Evolutionary conservation across 2,797 vertebrate genomes (phyloP).

Genomic region (Heteromormyrus szaboi): DNA sequence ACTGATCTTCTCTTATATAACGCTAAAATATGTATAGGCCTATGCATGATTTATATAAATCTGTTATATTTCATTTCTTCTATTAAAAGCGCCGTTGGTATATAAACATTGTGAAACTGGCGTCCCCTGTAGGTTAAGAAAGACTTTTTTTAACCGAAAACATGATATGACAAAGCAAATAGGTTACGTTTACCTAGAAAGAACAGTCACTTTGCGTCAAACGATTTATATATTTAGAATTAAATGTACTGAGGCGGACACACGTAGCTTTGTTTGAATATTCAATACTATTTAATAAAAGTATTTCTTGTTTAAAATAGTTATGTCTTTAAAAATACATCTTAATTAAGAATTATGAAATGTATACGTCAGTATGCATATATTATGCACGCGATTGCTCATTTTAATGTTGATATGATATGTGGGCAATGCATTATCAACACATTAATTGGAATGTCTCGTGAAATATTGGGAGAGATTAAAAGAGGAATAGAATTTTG

Average conservation of each 20-base stretch:
- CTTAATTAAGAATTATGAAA: not conserved
- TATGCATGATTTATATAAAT: not conserved
- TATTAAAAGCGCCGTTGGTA: slow-evolving; percentile 35
- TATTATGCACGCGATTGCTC: not conserved
- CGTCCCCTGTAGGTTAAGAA: slow-evolving; percentile 57
- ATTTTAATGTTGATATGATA: not conserved
- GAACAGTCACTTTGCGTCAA: not conserved
- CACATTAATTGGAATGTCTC: not conserved
- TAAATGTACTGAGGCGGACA: not conserved
- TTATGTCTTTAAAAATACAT: not conserved
- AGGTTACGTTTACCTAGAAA: not conserved
- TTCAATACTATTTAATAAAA: not conserved
- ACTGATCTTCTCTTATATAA: not conserved
- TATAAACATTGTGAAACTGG: slow-evolving; percentile 45
- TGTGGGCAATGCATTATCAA: slow-evolving; percentile 12
- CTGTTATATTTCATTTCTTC: not conserved
- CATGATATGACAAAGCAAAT: not conserved
- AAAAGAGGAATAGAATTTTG: not conserved
- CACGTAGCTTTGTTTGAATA: not conserved
- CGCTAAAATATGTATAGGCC: not conserved
- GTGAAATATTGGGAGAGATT: slow-evolving; percentile 1
- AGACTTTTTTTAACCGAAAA: not conserved
- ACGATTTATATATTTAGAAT: not conserved
- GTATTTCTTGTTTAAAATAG: not conserved
- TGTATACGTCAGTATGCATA: not conserved